A percentile compares a stretch with the other conserved stretches of the same genome.
Evolutionary conservation across 2,888 invertebrate species (phyloP).

Genomic region (Strigamia transsilvanica): DNA sequence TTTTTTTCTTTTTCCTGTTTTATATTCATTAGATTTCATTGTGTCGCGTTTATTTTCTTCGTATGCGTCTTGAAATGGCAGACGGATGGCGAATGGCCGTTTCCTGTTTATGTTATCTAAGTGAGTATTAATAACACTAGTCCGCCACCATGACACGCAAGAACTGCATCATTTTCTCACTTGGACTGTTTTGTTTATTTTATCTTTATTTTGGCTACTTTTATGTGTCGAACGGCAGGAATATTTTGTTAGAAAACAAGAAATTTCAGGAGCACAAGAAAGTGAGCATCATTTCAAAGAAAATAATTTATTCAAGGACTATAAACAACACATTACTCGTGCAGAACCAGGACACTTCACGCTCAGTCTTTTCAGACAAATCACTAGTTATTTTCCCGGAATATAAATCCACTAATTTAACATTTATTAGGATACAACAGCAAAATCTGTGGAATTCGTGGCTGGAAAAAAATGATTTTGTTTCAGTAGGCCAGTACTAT

Average conservation of each 20-base stretch:
- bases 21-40: no score
- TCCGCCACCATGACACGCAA: conserved; percentile 1
- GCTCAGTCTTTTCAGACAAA: background rate
- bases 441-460: background rate
- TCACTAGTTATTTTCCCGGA: conserved; percentile 10
- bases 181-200: background rate
- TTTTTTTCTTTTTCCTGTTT: background rate
- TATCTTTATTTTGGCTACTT: background rate
- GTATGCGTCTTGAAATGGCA: background rate
- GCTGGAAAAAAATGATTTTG: background rate
- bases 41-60: background rate
- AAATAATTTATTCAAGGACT: background rate
- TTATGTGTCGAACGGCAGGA: background rate
- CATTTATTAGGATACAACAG: background rate
- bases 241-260: conserved; percentile 2
- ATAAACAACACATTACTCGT: background rate
- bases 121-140: background rate
- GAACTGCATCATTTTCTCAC: background rate
- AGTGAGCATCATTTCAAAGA: background rate
- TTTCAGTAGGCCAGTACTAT: background rate
- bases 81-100: background rate
- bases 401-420: background rate
- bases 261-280: background rate
- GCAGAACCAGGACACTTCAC: background rate
- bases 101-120: background rate